A percentile compares a stretch with the other conserved stretches of the same genome.
These are phyloP conservation scores for Mesitornis unicolor DNA, from an alignment of 2,113 vertebrate species.

Conservation along the genomic window DNA sequence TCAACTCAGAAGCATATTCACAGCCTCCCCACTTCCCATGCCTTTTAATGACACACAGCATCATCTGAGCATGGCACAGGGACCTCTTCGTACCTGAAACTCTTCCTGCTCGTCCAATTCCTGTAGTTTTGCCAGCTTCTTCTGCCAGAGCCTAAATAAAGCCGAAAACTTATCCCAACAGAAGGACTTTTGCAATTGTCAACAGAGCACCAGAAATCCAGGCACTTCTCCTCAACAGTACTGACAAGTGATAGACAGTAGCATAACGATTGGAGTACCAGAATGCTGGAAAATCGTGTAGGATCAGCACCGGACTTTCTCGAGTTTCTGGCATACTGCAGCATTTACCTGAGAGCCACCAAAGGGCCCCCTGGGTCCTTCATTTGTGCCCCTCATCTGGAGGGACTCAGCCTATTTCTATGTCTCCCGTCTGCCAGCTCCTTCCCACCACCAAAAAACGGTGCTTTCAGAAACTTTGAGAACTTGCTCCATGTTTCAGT, in stretches of 20 bases:
- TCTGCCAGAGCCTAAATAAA: conserved; percentile 42
- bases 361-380: background rate
- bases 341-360: background rate
- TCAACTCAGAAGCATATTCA: background rate
- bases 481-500: background rate
- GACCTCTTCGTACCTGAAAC: background rate
- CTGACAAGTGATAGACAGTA: conserved; percentile 19
- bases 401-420: background rate
- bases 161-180: background rate
- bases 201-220: background rate
- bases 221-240: background rate
- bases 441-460: background rate
- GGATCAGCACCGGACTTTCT: background rate
- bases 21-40: background rate
- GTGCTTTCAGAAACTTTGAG: background rate
- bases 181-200: conserved; percentile 16
- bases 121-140: background rate
- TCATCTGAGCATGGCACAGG: background rate
- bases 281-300: background rate
- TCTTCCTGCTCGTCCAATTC: background rate
- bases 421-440: background rate
- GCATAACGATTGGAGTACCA: background rate
- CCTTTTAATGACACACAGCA: background rate
- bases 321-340: background rate
- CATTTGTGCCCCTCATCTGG: background rate